Evolutionary conservation across 1,140 invertebrate species (phyloP).

Genomic region (Papilio polyxenes): DNA sequence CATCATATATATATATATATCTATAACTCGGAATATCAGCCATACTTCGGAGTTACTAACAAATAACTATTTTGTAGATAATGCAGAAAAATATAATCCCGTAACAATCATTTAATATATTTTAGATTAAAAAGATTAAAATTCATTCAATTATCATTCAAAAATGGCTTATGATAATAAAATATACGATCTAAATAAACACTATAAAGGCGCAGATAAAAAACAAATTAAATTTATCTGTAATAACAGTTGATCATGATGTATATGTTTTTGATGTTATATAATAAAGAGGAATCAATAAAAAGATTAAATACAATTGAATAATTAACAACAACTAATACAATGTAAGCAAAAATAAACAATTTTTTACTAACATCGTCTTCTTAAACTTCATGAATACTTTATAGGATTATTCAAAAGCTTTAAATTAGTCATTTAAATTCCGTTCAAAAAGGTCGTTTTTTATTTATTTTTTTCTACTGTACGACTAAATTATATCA

Average conservation of each 20-base stretch:
- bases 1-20: not conserved
- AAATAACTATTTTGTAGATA: slow-evolving; percentile 12
- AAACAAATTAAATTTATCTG: slow-evolving; percentile 37
- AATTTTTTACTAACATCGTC: not conserved
- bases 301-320: not conserved
- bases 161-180: slow-evolving; percentile 39
- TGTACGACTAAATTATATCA: no score
- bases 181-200: slow-evolving; percentile 41
- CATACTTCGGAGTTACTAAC: not conserved
- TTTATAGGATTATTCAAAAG: no score
- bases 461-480: no score
- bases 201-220: slow-evolving; percentile 38
- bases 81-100: slow-evolving; percentile 32
- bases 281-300: not conserved
- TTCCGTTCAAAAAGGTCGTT: no score
- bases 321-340: not conserved
- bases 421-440: no score
- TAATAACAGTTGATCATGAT: slow-evolving; percentile 1
- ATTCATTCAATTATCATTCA: slow-evolving; percentile 43
- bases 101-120: slow-evolving; percentile 37
- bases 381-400: no score
- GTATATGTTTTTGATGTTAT: slow-evolving; percentile 1
- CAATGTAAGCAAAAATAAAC: not conserved
- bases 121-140: slow-evolving; percentile 38
- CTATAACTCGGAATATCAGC: not conserved